These are phyloP conservation scores for Telmatherina bonti DNA, from an alignment of 2,797 vertebrate species.

Conservation along the genomic window DNA sequence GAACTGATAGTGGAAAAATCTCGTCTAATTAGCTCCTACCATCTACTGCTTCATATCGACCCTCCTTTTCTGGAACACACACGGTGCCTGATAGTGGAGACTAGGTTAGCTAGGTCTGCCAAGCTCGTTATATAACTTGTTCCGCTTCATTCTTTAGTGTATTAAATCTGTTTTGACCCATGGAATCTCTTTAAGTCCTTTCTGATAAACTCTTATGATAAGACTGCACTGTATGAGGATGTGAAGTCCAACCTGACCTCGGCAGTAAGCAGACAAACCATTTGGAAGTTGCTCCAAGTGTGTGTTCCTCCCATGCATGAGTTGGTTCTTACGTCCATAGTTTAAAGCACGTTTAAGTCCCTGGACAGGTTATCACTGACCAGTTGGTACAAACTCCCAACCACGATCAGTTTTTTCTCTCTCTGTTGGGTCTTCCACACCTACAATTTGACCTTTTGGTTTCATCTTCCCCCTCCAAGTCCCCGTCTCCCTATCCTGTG, in stretches of 20 bases:
- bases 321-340: no score
- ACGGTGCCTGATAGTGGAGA: not conserved
- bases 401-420: not conserved
- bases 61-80: not conserved
- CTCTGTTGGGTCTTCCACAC: not conserved
- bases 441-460: slow-evolving; percentile 49
- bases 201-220: not conserved
- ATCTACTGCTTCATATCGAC: not conserved
- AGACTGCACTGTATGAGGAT: not conserved
- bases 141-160: slow-evolving; percentile 9
- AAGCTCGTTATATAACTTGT: slow-evolving; percentile 43
- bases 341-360: no score
- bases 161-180: slow-evolving; percentile 16
- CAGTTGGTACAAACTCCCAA: not conserved
- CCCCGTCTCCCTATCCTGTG: slow-evolving; percentile 35
- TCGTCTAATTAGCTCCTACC: not conserved
- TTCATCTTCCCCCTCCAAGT: slow-evolving; percentile 36
- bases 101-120: slow-evolving; percentile 19
- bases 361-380: no score
- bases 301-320: no score
- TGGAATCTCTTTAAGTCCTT: not conserved
- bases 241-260: not conserved
- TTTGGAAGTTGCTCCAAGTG: not conserved
- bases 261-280: not conserved
- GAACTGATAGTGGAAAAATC: not conserved